Percentiles rank a stretch among this genome's conserved stretches.
These are phyloP conservation scores for Passer montanus DNA, from an alignment of 2,113 vertebrate genomes.

Conservation along the genomic window DNA sequence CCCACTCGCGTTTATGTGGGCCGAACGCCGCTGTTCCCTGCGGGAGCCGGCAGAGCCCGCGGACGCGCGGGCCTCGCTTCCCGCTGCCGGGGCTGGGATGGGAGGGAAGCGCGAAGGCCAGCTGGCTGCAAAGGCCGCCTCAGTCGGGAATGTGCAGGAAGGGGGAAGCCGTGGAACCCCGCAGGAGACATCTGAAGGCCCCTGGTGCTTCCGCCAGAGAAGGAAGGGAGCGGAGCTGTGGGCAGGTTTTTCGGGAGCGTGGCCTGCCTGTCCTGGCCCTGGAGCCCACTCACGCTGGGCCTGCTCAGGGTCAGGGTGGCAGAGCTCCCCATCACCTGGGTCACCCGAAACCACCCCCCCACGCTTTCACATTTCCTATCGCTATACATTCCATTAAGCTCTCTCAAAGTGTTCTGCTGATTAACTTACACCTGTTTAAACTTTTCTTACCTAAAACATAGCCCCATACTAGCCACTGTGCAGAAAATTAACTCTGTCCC, in stretches of 20 bases:
- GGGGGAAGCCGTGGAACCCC: no score
- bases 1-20: rapidly evolving
- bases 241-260: not conserved
- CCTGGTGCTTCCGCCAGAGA: not conserved
- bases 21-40: not conserved
- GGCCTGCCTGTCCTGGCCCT: not conserved
- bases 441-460: not conserved
- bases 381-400: not conserved
- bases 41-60: not conserved
- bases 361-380: rapidly evolving
- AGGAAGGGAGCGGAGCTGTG: not conserved
- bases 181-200: not conserved
- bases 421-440: not conserved
- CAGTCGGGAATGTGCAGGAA: not conserved
- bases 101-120: not conserved
- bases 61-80: not conserved
- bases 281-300: not conserved
- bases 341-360: rapidly evolving
- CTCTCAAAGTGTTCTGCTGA: not conserved
- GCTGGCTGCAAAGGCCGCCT: not conserved
- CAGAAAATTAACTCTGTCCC: not conserved
- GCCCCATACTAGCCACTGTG: not conserved
- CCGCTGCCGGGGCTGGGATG: not conserved
- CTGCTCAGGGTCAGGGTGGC: rapidly evolving
- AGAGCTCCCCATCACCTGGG: rapidly evolving